Evolutionary conservation across 2,113 vertebrate species (phyloP), one percentile per base, ranked within the genome.

Genomic region (Rattus rattus): DNA sequence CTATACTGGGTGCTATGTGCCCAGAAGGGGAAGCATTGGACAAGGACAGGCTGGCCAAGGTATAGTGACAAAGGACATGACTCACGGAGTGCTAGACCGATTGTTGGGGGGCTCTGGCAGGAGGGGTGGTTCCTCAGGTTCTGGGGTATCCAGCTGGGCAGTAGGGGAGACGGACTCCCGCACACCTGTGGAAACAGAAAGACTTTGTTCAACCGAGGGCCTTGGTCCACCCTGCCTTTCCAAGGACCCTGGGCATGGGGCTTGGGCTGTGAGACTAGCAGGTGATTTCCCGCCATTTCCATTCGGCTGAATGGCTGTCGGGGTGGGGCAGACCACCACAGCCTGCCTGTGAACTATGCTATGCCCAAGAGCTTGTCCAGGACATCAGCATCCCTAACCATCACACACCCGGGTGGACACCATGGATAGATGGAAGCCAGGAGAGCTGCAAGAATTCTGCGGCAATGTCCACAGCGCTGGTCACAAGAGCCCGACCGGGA

Each of bases 91-190:
- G 16, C 98, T 99, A 84, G 99, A 99, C 88, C 98, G 99, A 96
- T 99, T 99, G 95, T 98, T 98, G 0, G 99, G 99, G 83, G 99
- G 98, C 96, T 99, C 99, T 4, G 99, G 99, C 85, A 99, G 98
- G 67, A 99, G 65, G 2, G 99, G 99, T 1, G 99, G 99, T 24
- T 99, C 99, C 0, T 99, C 98, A 0, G 99, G 97, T 95, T 99
- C 99, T 7, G 99, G 98, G 16, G 98, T 96, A 26, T 98, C 98
- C 1, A 99, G 99, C 93, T 98, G 99, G 43, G 98, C 98, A 0
- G 99, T 99, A 89, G 99, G 99, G 19, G 99, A 99, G 97, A 99
- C 99, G 0, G 99, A 99, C 90, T 99, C 99, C 96, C 99, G 98
- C 87, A 99, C 99, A 36, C 99, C 99, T 98, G 65, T 2, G 73